Base-by-base conservation (phyloP, 2,888 invertebrate species). In the Cataglyphis cursor region DNA sequence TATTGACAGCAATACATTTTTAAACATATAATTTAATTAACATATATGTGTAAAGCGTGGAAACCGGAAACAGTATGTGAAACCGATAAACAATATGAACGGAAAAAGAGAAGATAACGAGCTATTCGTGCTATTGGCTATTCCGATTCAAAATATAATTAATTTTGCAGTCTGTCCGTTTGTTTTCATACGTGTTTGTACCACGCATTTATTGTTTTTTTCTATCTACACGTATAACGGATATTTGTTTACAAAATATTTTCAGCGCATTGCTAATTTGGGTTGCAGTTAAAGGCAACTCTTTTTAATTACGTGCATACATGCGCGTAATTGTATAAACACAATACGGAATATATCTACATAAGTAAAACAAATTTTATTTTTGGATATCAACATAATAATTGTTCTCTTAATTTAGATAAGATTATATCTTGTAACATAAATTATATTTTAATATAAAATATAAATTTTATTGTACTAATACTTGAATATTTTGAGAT, bases 101-200 rank as follows among this genome's bases (percentile, higher is more conserved):
- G 59, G 4, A 35, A 70, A 44, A 80, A 70, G 59, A 28, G 59
- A 68, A 59, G 78, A 78, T 80, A 80, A 80, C 78, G 78, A 80
- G 78, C 59, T 64, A 68, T 78, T 80, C 78, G 68, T 59, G 66
- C 41, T 54, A 76, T 76, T 51, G 28, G 28, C 28, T 41, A 65
- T 44, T 59, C 44, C 24, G 9, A 57, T 18, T 59, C 44, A 59
- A 48, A 68, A 68, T 70, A 44, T 70, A 80, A 78, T 68, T 78
- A 78, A 80, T 80, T 80, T 48, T 44, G 35, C 70, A n/a, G 41
- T 70, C 70, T 59, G 44, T 44, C 31, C 44, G 57, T 59, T 18
- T 35, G 31, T 68, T 66, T 78, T 74, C 21, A 35, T 24, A 74
- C 35, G 35, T 61, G 35, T 41, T 54, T 44, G 59, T 8, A 38